Evolutionary conservation across 2,888 invertebrate genomes (phyloP).

Genomic region (Eurois occulta): DNA sequence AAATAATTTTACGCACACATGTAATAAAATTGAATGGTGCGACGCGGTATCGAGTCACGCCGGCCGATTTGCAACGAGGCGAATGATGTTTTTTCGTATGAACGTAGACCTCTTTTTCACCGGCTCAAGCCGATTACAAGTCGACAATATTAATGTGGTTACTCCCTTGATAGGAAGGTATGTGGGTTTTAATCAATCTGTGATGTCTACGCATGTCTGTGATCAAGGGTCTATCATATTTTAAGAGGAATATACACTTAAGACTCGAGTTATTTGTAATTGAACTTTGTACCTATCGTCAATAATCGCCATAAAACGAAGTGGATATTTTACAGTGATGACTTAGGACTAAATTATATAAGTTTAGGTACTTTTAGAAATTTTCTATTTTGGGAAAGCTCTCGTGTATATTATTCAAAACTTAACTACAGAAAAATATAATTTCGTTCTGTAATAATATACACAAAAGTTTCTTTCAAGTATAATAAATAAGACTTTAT

Average conservation of each 20-base stretch:
- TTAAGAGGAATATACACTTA: constrained; percentile 44
- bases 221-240: constrained; percentile 29
- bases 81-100: neutral
- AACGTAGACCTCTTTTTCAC: neutral
- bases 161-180: neutral
- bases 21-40: neutral
- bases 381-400: constrained; percentile 20
- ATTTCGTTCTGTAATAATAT: constrained; percentile 14
- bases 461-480: constrained; percentile 9
- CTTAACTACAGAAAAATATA: constrained; percentile 38
- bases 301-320: constrained; percentile 23
- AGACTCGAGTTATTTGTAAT: constrained; percentile 22
- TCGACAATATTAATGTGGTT: neutral
- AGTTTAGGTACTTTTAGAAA: constrained; percentile 32
- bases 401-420: constrained; percentile 34
- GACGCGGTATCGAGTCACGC: neutral
- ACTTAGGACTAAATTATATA: constrained; percentile 59
- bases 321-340: constrained; percentile 53
- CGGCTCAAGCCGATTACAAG: neutral
- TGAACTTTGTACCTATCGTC: constrained; percentile 44
- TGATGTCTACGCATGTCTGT: constrained; percentile 19
- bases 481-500: constrained; percentile 9
- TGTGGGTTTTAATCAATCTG: neutral
- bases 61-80: neutral
- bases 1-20: neutral